A percentile compares a stretch with the other conserved stretches of the same genome.
These are phyloP conservation scores for Alsophila aescularia DNA, from an alignment of 2,888 invertebrate genomes.

Conservation along the genomic window DNA sequence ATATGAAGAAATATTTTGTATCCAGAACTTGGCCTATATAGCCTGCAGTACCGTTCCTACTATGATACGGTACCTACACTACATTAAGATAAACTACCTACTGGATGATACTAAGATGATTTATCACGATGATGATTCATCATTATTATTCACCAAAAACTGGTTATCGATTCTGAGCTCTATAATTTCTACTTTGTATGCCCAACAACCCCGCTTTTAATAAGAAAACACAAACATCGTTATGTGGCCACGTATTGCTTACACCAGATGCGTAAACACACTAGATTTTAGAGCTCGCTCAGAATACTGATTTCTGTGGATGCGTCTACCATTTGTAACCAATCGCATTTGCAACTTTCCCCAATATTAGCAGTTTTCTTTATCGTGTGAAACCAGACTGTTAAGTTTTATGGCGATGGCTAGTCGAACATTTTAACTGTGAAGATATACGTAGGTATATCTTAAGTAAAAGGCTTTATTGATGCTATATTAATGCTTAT, in stretches of 20 bases:
- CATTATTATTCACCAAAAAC: too few species aligned
- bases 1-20: too few species aligned
- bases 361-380: conserved; percentile 41
- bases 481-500: too few species aligned
- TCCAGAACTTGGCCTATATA: too few species aligned
- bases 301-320: conserved; percentile 44
- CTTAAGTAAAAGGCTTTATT: too few species aligned
- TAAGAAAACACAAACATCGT: conserved; percentile 6
- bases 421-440: neutral
- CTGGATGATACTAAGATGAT: too few species aligned
- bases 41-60: too few species aligned
- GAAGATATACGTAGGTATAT: too few species aligned
- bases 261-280: conserved; percentile 29
- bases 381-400: conserved; percentile 27
- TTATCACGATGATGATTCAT: too few species aligned
- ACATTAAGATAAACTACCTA: too few species aligned
- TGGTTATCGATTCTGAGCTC: neutral
- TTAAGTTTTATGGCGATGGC: conserved; percentile 18
- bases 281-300: conserved; percentile 37
- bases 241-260: conserved; percentile 9
- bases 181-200: conserved; percentile 9
- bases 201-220: neutral
- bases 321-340: conserved; percentile 32
- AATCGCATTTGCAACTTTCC: conserved; percentile 47
- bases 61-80: too few species aligned